Evolutionary conservation across 1,140 invertebrate genomes (phyloP).

Genomic region (Drosophila leontia): DNA sequence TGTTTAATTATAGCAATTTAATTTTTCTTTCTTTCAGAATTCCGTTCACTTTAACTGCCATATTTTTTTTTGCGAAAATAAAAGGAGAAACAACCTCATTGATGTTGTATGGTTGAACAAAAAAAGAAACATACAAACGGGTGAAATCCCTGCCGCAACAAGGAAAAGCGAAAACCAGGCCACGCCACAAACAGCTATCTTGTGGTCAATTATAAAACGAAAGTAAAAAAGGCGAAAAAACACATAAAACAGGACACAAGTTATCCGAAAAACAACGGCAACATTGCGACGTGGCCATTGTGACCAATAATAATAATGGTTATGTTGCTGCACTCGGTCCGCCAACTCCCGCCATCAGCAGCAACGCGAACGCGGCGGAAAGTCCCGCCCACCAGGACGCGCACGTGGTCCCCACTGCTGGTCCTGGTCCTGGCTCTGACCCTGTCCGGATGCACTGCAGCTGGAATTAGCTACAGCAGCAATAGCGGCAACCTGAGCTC

Average conservation of each 20-base stretch:
- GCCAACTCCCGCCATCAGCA: conserved; percentile 70
- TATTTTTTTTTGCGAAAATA: conserved; percentile 16
- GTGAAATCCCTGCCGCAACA: conserved; percentile 24
- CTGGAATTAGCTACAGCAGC: conserved; percentile 64
- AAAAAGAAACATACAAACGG: conserved; percentile 16
- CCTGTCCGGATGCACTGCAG: conserved; percentile 34
- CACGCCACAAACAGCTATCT: conserved; percentile 73
- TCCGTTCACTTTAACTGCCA: conserved; percentile 56
- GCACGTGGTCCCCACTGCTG: conserved; percentile 18
- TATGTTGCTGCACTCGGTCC: conserved; percentile 74
- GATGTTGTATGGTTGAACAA: conserved; percentile 35
- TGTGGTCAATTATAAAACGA: conserved; percentile 65
- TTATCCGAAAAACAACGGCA: conserved; percentile 46
- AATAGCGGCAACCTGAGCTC: conserved; percentile 60
- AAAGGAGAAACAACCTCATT: not conserved
- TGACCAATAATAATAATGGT: conserved; percentile 81
- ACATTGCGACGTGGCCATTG: conserved; percentile 69
- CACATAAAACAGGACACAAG: conserved; percentile 34
- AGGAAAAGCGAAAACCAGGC: conserved; percentile 44
- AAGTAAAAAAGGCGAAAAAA: conserved; percentile 14
- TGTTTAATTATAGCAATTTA: conserved; percentile 8
- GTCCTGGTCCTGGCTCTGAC: conserved; percentile 26
- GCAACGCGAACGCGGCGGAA: conserved; percentile 57
- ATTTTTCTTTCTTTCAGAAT: conserved; percentile 34
- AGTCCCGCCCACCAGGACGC: conserved; percentile 35